A percentile compares a stretch with the other conserved stretches of the same genome.
Evolutionary conservation across 2,113 vertebrate genomes (phyloP).

Genomic region (Takifugu bimaculatus): DNA sequence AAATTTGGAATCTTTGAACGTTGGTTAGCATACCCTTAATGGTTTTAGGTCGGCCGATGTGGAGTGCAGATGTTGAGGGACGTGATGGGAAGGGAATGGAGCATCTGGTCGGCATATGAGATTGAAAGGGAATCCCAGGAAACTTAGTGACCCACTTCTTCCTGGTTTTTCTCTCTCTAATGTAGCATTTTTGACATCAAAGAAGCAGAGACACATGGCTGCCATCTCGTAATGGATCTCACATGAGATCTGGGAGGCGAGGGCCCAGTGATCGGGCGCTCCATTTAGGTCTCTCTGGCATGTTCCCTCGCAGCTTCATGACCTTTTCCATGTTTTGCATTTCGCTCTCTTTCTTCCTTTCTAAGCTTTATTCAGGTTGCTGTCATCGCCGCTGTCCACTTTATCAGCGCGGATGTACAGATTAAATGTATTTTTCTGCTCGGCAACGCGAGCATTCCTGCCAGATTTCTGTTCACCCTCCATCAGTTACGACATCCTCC

Average conservation of each 20-base stretch:
- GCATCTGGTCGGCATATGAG: constrained; percentile 72
- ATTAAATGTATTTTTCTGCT: background rate
- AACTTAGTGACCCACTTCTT: constrained; percentile 69
- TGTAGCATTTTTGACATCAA: constrained; percentile 65
- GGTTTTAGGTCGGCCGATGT: constrained; percentile 13
- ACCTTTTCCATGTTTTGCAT: constrained; percentile 23
- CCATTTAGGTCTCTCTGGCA: constrained; percentile 38
- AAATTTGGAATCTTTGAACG: background rate
- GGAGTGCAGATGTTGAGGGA: background rate
- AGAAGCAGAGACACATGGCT: constrained; percentile 64
- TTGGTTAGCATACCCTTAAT: background rate
- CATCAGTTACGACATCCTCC: background rate
- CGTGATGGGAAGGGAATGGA: constrained; percentile 26
- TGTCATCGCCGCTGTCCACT: background rate
- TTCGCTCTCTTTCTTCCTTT: constrained; percentile 10
- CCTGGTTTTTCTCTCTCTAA: constrained; percentile 54
- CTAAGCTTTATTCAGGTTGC: background rate
- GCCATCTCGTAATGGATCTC: constrained; percentile 65
- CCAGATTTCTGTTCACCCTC: background rate
- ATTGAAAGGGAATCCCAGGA: constrained; percentile 71
- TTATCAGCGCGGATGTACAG: background rate
- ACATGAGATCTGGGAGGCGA: constrained; percentile 57
- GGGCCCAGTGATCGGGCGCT: constrained; percentile 19
- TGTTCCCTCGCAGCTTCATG: constrained; percentile 36
- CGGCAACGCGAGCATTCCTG: background rate